Conservation (phyloP, 2,888 invertebrate species). For the Hyposoter didymator region DNA sequence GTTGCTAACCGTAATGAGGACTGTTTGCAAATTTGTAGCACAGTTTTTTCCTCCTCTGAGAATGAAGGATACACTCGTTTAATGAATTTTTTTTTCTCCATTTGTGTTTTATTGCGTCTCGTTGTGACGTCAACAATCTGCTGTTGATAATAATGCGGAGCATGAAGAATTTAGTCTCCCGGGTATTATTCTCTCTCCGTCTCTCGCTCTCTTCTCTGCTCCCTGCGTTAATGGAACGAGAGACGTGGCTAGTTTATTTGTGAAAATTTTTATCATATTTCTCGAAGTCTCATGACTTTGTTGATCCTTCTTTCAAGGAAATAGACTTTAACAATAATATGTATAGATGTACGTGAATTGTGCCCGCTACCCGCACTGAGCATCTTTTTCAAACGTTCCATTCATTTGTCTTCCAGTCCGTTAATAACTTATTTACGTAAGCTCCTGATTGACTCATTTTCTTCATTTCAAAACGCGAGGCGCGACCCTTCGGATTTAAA, state of each 20-base stretch:
- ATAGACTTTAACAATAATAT: constrained; percentile 37
- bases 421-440: constrained; percentile 31
- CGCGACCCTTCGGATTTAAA: not conserved
- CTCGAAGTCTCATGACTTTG: not conserved
- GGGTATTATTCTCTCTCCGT: constrained; percentile 20
- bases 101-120: constrained; percentile 27
- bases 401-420: constrained; percentile 11
- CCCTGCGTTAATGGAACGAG: constrained; percentile 31
- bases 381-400: constrained; percentile 17
- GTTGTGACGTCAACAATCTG: constrained; percentile 19
- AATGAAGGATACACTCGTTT: constrained; percentile 16
- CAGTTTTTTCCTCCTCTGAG: not conserved
- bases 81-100: constrained; percentile 1
- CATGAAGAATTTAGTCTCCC: constrained; percentile 51
- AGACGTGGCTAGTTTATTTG: constrained; percentile 30
- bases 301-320: constrained; percentile 25
- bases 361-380: not conserved
- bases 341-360: not conserved
- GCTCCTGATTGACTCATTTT: constrained; percentile 16
- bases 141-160: constrained; percentile 40
- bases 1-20: constrained; percentile 41
- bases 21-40: constrained; percentile 40
- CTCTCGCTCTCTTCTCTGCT: constrained; percentile 12
- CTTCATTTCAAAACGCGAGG: not conserved
- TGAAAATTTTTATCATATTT: constrained; percentile 11